Conservation (phyloP, 1,140 invertebrate genomes). For the Magallana ariakensis region DNA sequence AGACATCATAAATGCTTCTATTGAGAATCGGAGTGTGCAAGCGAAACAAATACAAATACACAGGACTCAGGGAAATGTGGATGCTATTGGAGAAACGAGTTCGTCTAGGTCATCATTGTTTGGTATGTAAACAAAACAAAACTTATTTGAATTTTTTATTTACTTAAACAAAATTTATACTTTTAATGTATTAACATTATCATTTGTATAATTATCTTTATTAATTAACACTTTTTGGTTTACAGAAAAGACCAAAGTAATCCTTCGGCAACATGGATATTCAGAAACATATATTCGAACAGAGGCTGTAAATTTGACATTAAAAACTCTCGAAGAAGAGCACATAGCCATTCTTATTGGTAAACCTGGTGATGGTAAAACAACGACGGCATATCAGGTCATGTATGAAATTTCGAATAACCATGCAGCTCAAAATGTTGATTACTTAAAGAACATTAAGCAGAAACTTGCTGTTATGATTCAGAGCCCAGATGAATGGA, state of each 20-base stretch:
- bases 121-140: too few relatives aligned
- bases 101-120: too few relatives aligned
- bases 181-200: too few relatives aligned
- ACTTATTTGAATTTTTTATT: too few relatives aligned
- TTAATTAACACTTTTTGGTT: too few relatives aligned
- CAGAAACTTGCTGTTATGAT: neutral
- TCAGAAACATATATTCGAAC: neutral
- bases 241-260: neutral
- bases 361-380: neutral
- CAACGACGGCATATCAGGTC: neutral
- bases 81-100: too few relatives aligned
- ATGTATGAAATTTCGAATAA: neutral
- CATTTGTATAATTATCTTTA: too few relatives aligned
- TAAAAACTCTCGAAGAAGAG: neutral
- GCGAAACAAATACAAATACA: too few relatives aligned
- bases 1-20: too few relatives aligned
- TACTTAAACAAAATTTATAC: too few relatives aligned
- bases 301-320: neutral
- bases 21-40: too few relatives aligned
- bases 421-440: neutral
- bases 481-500: neutral
- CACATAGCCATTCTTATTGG: neutral
- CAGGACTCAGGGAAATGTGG: too few relatives aligned
- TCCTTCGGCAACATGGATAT: neutral
- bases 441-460: neutral